phyloP scores from a whole-genome alignment of 2,113 vertebrate species.

The Pelodiscus sinensis region DNA sequence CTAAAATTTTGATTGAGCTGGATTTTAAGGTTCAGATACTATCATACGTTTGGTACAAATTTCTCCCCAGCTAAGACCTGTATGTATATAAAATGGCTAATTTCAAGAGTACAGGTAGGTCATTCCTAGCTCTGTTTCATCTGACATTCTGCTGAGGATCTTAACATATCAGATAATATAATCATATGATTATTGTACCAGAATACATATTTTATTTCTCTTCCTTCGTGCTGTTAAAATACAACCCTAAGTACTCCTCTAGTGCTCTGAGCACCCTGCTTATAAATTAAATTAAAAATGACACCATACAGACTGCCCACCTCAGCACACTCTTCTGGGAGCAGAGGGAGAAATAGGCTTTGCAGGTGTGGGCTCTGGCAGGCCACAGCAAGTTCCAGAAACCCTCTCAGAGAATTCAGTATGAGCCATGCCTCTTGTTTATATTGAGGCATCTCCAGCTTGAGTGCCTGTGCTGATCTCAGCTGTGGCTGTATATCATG shows the following conservation, averaged over 20 bases:
- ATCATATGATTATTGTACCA: not conserved
- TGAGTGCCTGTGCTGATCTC: fast-evolving
- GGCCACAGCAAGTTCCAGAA: fast-evolving
- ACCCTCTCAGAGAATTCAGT: fast-evolving
- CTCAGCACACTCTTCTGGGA: not conserved
- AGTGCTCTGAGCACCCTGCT: not conserved
- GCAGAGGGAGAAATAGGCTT: fast-evolving
- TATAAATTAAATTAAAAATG: not conserved
- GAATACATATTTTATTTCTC: not conserved
- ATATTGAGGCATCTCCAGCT: not conserved
- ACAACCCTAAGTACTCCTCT: not conserved
- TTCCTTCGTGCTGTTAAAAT: not conserved
- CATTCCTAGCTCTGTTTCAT: not conserved
- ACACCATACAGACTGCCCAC: not conserved
- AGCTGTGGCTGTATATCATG: fast-evolving
- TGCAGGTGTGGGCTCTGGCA: not conserved
- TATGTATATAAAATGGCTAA: not conserved
- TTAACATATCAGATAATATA: not conserved
- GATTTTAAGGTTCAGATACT: not conserved
- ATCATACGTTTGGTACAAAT: not conserved
- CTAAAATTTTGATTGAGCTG: not conserved
- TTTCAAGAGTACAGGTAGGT: not conserved
- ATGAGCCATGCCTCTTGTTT: not conserved
- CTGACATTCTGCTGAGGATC: not conserved
- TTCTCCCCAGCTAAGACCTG: not conserved